Conservation (phyloP, 2,113 vertebrate genomes). For the Natator depressus region DNA sequence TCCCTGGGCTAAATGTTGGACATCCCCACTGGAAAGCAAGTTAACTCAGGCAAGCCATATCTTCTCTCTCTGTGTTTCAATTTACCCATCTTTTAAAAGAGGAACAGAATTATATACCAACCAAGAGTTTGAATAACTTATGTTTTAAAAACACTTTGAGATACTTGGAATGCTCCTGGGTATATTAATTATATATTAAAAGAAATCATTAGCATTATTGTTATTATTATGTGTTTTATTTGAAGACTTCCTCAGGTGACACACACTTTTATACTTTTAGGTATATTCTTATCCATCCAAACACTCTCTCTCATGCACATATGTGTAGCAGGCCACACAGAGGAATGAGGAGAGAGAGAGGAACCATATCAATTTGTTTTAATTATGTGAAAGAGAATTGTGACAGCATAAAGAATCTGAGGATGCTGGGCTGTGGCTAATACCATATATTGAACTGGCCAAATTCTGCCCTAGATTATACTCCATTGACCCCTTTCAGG, state of each 20-base stretch:
- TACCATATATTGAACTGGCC: neutral
- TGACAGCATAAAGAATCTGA: neutral
- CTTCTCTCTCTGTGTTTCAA: neutral
- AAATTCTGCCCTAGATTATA: neutral
- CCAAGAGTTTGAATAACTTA: neutral
- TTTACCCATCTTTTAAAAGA: fast-evolving
- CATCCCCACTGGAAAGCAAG: neutral
- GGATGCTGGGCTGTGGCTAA: neutral
- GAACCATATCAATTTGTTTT: neutral
- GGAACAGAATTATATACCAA: neutral
- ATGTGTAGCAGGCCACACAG: neutral
- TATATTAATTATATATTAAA: neutral
- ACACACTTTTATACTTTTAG: neutral
- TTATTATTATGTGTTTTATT: neutral
- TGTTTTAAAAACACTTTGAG: neutral
- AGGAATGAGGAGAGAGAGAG: neutral
- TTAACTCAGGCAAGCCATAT: neutral
- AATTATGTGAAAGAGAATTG: neutral
- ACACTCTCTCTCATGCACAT: neutral
- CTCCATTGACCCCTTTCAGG: neutral
- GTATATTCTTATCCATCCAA: neutral
- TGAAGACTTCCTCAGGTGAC: neutral
- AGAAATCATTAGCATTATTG: neutral
- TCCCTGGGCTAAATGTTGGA: neutral
- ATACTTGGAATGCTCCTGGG: neutral